Base-by-base conservation (phyloP, 1,140 invertebrate species). In the Neoseiulus cucumeris region DNA sequence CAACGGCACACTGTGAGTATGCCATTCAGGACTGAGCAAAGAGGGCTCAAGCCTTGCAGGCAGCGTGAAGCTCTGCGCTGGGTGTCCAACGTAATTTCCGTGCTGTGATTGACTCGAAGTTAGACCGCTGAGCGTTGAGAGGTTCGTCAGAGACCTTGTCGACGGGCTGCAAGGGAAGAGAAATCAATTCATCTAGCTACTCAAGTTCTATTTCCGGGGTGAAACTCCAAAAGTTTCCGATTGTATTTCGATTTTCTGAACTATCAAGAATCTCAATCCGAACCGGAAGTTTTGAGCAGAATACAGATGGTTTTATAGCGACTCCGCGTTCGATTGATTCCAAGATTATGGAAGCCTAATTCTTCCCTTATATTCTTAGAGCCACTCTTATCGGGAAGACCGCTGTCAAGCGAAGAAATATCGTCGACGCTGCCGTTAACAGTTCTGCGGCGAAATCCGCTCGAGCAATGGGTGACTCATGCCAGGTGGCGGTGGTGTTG, bases 11-110 rank as follows among this genome's bases (percentile, higher is more conserved):
- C 14, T 59, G 22, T 59, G 51, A 25, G 17, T 59, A 20, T 39
- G 51, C 51, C 51, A 59, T 14, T 59, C 51, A 59, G 51, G 22
- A 59, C 51, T 59, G 33, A 17, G 51, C 33, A 59, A 20, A 14
- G 51, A 59, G 2, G 51, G 51, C 33, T 59, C 51, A 12, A 59
- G 22, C 25, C 51, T 25, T 29, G 51, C 51, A 1, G 51, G 51
- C 33, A 59, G 51, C 22, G 51, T 59, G 25, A 25, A 29, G 51
- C 51, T 59, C 22, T 59, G 51, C 25, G 51, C 14, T 25, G 22
- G 25, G 22, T 12, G 17, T 59, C 51, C 51, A 9, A 59, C 14
- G 25, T 59, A 14, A 14, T 59, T 33, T 6, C 22, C 14, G 25
- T 6, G 4, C 5, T 47, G 25, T 20, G 18, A 17, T 20, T 25